Base-by-base conservation (phyloP, 2,888 invertebrate genomes). In the Sesamia inferens region DNA sequence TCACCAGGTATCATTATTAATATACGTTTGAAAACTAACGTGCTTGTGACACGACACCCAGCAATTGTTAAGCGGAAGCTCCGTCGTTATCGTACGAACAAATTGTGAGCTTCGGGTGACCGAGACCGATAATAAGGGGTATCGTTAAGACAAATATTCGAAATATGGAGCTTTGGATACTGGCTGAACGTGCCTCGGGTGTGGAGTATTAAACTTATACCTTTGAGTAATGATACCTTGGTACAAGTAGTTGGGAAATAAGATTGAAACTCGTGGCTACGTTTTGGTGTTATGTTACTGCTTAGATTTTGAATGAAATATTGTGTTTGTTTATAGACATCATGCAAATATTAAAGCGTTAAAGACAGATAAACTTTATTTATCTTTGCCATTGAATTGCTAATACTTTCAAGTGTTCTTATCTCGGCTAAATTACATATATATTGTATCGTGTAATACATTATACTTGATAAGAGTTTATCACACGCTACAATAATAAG, bases 81-180 rank as follows among this genome's bases (percentile, higher is more conserved):
- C 48, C 63, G 54, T 72, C 79, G 82, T 84, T 79, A 85, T 83
- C 83, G 72, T 78, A 66, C 69, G 84, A 86, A 69, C 86, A 76
- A 79, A 81, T 82, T 82, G 76, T 70, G 81, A 71, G 85, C 75
- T 79, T 85, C 84, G 77, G 73, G 79, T 84, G 73, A 76, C 84
- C 67, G 79, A 79, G 65, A 73, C 79, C 71, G 73, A 79, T 81
- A 79, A 78, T 66, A 73, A 82, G 65, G 66, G 68, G 54, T 76
- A 72, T 78, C 73, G 69, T 83, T 83, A 78, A 78, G 82, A 68
- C 82, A 78, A 82, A 78, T 74, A 82, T 80, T 82, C 73, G 73
- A 80, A 80, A 78, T 79, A 80, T 78, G 66, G 44, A 72, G 63
- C 68, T 62, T 81, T 77, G 77, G 68, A 67, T 82, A 78, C 59